Evolutionary conservation across 2,888 invertebrate species (phyloP).

Genomic region (Drosophila acutilabella): DNA sequence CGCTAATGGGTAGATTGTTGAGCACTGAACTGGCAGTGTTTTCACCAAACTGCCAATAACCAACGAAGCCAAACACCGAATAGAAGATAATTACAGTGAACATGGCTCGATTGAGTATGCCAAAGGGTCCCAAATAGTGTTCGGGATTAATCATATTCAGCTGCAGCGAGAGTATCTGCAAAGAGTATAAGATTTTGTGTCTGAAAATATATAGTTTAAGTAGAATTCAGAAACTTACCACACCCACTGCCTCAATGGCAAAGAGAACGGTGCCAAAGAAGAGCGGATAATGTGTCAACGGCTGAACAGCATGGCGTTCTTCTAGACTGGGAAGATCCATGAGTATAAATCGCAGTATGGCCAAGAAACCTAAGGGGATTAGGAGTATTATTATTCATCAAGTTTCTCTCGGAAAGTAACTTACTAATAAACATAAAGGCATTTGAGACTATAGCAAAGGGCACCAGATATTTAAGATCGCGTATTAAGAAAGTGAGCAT

Average conservation of each 20-base stretch:
- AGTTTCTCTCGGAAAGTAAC: not conserved
- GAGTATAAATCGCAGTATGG: constrained; percentile 93
- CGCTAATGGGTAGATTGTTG: constrained; percentile 90
- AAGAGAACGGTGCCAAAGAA: constrained; percentile 97
- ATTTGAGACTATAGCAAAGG: constrained; percentile 96
- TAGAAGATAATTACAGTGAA: constrained; percentile 91
- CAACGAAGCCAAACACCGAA: constrained; percentile 94
- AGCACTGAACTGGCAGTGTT: constrained; percentile 92
- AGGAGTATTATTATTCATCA: not conserved
- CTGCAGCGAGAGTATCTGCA: constrained; percentile 95
- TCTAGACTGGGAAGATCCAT: constrained; percentile 86
- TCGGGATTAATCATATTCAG: constrained; percentile 96
- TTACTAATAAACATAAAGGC: constrained; percentile 89
- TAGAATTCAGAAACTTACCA: constrained; percentile 87
- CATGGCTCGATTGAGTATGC: constrained; percentile 96
- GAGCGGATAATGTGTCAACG: constrained; percentile 88
- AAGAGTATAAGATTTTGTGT: not conserved
- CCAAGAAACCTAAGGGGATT: constrained; percentile 86
- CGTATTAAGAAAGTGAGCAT: constrained; percentile 89
- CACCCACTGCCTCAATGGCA: constrained; percentile 92
- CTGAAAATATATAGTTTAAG: not conserved
- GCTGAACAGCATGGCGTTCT: constrained; percentile 84
- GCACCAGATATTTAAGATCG: constrained; percentile 93
- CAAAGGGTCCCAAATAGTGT: constrained; percentile 94
- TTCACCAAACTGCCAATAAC: constrained; percentile 94